phyloP scores from a whole-genome alignment of 2,113 vertebrate species.

The Macrotis lagotis region DNA sequence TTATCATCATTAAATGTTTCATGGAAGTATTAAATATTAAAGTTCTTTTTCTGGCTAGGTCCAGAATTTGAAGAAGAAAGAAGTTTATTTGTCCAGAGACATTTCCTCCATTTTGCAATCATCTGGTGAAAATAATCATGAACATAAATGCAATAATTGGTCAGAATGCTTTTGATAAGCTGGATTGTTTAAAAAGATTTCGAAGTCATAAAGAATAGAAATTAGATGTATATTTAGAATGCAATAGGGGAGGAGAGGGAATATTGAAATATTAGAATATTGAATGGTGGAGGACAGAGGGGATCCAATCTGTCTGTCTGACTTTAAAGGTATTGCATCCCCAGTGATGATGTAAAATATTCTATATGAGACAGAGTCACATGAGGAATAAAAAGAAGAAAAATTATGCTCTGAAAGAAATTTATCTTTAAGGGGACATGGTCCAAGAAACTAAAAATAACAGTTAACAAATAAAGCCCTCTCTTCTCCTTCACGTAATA shows the following conservation, averaged over 20 bases:
- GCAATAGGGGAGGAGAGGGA: not conserved
- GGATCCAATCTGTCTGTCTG: fast-evolving
- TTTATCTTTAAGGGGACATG: not conserved
- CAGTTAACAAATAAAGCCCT: not conserved
- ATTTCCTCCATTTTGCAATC: conserved; percentile 35
- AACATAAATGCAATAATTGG: not conserved
- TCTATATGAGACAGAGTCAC: not conserved
- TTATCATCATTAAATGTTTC: conserved; percentile 50
- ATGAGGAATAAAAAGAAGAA: not conserved
- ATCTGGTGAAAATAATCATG: not conserved
- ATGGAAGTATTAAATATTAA: conserved; percentile 55
- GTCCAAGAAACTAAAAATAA: not conserved
- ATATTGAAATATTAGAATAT: fast-evolving
- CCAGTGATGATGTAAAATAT: no score
- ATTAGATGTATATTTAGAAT: not conserved
- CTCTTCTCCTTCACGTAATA: not conserved
- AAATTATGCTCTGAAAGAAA: not conserved
- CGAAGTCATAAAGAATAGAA: not conserved
- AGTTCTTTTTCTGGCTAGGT: conserved; percentile 32
- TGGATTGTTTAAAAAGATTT: not conserved
- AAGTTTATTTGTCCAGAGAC: conserved; percentile 18
- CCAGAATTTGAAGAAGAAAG: conserved; percentile 39
- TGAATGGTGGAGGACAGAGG: fast-evolving
- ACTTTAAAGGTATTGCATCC: not conserved
- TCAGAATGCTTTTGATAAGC: not conserved